Conservation (phyloP, 1,140 invertebrate genomes). For the Panulirus ornatus region DNA sequence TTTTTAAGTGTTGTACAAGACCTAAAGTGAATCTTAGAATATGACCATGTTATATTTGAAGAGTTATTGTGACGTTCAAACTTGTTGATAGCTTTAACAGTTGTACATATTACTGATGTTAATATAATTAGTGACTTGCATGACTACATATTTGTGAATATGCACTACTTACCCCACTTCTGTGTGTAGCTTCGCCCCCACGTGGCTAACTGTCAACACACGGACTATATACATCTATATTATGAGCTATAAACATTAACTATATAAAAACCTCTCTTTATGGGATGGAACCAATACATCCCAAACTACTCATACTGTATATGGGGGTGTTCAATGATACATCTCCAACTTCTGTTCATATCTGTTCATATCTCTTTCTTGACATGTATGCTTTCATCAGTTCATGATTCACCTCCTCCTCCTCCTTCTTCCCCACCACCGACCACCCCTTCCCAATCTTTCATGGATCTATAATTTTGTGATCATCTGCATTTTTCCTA, state of each 20-base stretch:
- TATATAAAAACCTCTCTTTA: no score
- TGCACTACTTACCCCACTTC: neutral
- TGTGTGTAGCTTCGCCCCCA: neutral
- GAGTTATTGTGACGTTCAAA: conserved; percentile 14
- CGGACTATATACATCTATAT: neutral
- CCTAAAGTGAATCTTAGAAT: neutral
- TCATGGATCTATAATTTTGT: no score
- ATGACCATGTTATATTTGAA: conserved; percentile 1
- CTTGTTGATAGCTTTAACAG: conserved; percentile 11
- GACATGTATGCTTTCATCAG: no score
- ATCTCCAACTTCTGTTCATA: neutral
- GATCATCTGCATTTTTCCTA: no score
- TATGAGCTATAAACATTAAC: neutral
- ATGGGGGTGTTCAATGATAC: no score
- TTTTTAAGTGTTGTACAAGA: neutral
- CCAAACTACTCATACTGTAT: no score
- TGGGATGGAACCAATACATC: no score
- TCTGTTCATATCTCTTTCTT: neutral
- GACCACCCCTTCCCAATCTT: no score
- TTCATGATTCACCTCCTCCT: no score
- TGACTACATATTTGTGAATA: conserved; percentile 8
- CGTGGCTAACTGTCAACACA: neutral
- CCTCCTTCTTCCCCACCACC: no score
- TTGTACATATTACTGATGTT: neutral
- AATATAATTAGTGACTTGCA: conserved; percentile 7